Evolutionary conservation across 92 coral and sea anemone species (phyloP), one percentile per base, ranked within the genome.

Genomic region (Epizoanthus stellaris): DNA sequence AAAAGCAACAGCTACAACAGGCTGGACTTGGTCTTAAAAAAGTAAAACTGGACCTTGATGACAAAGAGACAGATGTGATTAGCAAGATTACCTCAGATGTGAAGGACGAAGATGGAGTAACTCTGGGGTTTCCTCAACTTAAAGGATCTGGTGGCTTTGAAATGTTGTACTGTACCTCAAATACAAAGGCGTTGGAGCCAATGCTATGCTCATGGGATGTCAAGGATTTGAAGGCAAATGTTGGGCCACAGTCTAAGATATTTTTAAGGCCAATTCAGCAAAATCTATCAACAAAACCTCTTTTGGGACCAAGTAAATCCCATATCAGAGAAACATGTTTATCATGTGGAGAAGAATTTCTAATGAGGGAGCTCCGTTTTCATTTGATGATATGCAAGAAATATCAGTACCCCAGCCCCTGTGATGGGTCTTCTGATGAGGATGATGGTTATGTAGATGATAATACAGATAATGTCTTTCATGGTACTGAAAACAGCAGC

Each of bases 71-170:
- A 73, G 53, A 53, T 36, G 82, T 77, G 30, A 77, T 42, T 65
- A 77, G 65, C 69, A 77, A 52, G 65, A 53, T 77, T 54, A 77
- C 65, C 49, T 77, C 70, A 45, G 82, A 77, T 58, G 82, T 77
- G 49, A 77, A 77, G 65, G 82, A 77, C 40, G 65, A 77, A 54
- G 82, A 77, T 77, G 65, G 82, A 54, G 82, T 77, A 65, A 42
- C 65, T 59, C 82, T 77, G 25, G 82, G 82, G 67, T 77, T 77
- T 77, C 82, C 82, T 19, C 70, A 77, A 59, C 47, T 73, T 20
- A 36, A 73, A 73, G 80, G 80, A 20, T 40, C 53, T 73, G 80
- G 80, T 13, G 80, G 80, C 25, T 73, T 73, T 21, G 80, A 73
- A 45, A 73, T 34, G 80, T 43, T 73, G 57, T 59, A 73, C 82